Evolutionary conservation across 2,888 invertebrate genomes (phyloP).

Genomic region (Apamea anceps): DNA sequence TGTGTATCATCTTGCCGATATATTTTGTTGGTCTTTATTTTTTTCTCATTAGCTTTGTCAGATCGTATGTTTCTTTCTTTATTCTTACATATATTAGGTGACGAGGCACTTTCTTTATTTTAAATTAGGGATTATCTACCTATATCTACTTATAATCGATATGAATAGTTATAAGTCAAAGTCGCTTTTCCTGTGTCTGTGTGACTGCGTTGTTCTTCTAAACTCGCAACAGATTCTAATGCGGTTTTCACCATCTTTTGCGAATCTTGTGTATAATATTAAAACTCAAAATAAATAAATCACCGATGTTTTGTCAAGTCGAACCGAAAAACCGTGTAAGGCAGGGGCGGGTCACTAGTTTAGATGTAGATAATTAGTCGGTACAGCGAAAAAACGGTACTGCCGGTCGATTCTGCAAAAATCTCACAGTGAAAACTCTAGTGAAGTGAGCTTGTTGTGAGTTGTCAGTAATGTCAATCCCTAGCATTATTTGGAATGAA

Average conservation of each 20-base stretch:
- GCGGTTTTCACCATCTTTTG: neutral
- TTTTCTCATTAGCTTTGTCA: neutral
- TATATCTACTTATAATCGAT: neutral
- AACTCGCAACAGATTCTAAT: neutral
- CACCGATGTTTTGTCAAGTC: neutral
- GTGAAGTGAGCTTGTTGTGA: too few species aligned
- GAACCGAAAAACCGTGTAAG: neutral
- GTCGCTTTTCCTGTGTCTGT: neutral
- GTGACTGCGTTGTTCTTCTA: neutral
- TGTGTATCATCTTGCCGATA: conserved; percentile 2
- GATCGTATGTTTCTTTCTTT: neutral
- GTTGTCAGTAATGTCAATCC: too few species aligned
- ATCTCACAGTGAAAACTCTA: too few species aligned
- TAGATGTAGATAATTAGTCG: neutral
- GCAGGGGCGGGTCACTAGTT: neutral
- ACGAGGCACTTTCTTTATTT: neutral
- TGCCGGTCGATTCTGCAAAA: too few species aligned
- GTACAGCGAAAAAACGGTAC: neutral
- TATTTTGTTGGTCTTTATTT: conserved; percentile 1
- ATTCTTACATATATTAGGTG: neutral
- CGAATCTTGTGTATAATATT: neutral
- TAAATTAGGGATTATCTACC: neutral
- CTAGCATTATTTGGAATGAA: too few species aligned
- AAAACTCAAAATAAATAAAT: too few species aligned
- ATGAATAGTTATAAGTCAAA: neutral